phyloP scores from a whole-genome alignment of 2,797 vertebrate genomes.

The Perodicticus potto region DNA sequence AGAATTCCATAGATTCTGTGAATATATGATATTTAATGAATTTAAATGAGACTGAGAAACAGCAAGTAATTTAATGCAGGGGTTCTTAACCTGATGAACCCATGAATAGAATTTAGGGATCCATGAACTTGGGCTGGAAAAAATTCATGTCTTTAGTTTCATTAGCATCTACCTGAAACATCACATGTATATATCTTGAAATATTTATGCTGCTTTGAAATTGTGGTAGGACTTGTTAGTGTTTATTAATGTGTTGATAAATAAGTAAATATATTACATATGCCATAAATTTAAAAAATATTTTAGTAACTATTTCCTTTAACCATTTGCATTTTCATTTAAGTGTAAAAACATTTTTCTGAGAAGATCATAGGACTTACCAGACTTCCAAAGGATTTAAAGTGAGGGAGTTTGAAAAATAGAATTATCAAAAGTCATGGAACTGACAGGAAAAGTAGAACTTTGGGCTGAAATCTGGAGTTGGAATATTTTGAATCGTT shows the following conservation, averaged over 20 bases:
- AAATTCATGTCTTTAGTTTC: neutral
- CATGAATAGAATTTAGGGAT: neutral
- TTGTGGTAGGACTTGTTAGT: neutral
- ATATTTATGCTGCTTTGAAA: constrained; percentile 14
- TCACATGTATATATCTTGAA: neutral
- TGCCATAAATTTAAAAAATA: neutral
- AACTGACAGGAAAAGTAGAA: neutral
- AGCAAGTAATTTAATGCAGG: neutral
- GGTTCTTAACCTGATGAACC: constrained; percentile 2
- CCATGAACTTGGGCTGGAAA: constrained; percentile 4
- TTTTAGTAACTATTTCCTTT: neutral
- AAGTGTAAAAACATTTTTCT: constrained; percentile 41
- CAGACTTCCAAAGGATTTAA: neutral
- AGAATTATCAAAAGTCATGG: neutral
- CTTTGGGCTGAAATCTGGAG: neutral
- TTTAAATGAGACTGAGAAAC: neutral
- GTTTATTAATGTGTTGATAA: neutral
- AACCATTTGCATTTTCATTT: neutral
- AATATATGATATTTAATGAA: neutral
- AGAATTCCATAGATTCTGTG: neutral
- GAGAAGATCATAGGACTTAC: neutral
- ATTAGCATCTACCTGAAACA: neutral
- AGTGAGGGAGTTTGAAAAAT: neutral
- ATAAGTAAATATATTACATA: constrained; percentile 1
- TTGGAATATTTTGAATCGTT: neutral